Base-by-base conservation (phyloP, 1,140 invertebrate species). In the Gryllus bimaculatus region DNA sequence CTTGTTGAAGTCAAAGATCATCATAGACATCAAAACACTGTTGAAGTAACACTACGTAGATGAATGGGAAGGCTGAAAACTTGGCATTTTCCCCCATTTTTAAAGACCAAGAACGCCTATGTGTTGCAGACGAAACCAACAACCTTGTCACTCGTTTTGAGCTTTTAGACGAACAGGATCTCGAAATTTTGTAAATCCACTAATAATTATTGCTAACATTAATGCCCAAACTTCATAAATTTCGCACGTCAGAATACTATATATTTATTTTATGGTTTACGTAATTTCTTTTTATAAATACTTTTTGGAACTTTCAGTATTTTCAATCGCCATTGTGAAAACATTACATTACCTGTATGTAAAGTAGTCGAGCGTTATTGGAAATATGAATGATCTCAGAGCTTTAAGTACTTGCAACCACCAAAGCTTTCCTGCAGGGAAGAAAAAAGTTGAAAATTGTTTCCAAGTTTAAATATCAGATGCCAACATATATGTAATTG, bases 31-130 rank as follows among this genome's bases (percentile, higher is more conserved):
- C 76, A 47, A 77, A 18, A n/a, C 66, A 73, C 66, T 73, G 66
- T 73, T 73, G 66, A 73, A 73, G 66, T 3, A 48, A 77, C 76
- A 77, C 48, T 77, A 48, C 48, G 76, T 6, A 0, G 76, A 48
- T 77, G 6, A 77, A 48, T 48, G 76, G 8, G 76, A 77, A 77
- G 76, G 48, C 76, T 77, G 76, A 77, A 77, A 77, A 48, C 12
- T 7, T 77, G n/a, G 26, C 26, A 39, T 39, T 39, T 39, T 39
- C 26, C 5, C 26, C 1, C 1, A 39, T 39, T 8, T 77, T 77
- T 77, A 77, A 48, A 77, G 76, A 77, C 26, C 6, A 77, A 77
- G 8, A 77, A 77, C 47, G 21, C 8, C 12, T 77, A 8, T 0
- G 47, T 12, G 47, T 18, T 48, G 76, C 48, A 77, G 21, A 77